Conservation (phyloP, 1,140 invertebrate species). For the Chironomus striatipennis region DNA sequence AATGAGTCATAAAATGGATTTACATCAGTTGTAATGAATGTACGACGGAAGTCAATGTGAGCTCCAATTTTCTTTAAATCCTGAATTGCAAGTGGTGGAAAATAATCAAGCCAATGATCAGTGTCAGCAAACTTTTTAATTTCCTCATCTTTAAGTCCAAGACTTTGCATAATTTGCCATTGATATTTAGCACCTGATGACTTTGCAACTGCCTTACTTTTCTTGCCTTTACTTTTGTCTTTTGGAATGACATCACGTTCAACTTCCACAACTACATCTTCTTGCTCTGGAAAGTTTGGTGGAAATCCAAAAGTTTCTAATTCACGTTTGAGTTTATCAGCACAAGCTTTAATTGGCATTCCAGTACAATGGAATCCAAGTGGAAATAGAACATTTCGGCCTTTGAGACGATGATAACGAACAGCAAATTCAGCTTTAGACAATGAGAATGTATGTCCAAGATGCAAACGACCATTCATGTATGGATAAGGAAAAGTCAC, state of each 20-base stretch:
- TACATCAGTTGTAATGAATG: constrained; percentile 95
- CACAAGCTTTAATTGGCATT: constrained; percentile 94
- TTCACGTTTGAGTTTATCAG: constrained; percentile 94
- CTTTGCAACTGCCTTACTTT: constrained; percentile 97
- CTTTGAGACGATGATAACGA: constrained; percentile 82
- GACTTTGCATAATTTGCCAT: constrained; percentile 97
- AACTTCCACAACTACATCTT: constrained; percentile 43
- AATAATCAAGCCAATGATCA: constrained; percentile 90
- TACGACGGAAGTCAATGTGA: constrained; percentile 93
- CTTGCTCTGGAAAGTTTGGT: constrained; percentile 73
- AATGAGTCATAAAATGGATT: constrained; percentile 99
- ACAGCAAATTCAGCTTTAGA: constrained; percentile 96
- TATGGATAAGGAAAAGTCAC: constrained; percentile 98
- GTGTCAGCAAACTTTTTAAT: constrained; percentile 90
- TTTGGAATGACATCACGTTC: constrained; percentile 58
- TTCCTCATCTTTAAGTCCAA: constrained; percentile 84
- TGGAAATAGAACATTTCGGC: constrained; percentile 89
- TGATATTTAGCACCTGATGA: constrained; percentile 83
- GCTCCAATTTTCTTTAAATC: constrained; percentile 86
- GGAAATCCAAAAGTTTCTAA: constrained; percentile 88
- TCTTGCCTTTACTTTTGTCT: constrained; percentile 97
- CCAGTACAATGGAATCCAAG: constrained; percentile 99
- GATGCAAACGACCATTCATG: constrained; percentile 97
- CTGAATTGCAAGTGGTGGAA: constrained; percentile 79
- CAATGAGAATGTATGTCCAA: constrained; percentile 95